phyloP scores from a whole-genome alignment of 2,113 vertebrate species.

The Suricata suricatta region DNA sequence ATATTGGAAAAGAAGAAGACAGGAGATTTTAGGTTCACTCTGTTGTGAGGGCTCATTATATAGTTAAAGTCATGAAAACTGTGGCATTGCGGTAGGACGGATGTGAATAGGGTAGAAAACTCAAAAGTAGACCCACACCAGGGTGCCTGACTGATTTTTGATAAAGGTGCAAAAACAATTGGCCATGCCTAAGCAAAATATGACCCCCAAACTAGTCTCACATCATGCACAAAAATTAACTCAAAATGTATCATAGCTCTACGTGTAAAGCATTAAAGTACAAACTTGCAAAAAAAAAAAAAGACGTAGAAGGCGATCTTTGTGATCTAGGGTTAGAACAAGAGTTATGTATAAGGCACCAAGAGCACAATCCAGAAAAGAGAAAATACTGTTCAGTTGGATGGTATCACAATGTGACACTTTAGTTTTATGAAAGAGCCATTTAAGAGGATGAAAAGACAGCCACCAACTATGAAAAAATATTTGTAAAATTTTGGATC shows the following conservation, averaged over 20 bases:
- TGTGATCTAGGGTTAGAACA: neutral
- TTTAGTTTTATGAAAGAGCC: constrained; percentile 7
- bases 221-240: neutral
- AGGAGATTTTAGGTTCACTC: neutral
- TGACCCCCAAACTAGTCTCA: neutral
- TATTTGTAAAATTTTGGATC: neutral
- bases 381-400: neutral
- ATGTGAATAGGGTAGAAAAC: neutral
- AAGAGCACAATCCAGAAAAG: neutral
- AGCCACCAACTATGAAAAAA: neutral
- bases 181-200: neutral
- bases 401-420: neutral
- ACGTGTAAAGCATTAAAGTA: neutral
- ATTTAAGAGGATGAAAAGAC: neutral
- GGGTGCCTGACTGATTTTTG: neutral
- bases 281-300: neutral
- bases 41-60: neutral
- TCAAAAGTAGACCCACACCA: neutral
- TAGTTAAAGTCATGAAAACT: neutral
- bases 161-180: neutral
- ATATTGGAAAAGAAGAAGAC: neutral
- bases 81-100: too few species aligned
- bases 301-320: neutral
- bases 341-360: neutral
- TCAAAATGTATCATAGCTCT: neutral